Evolutionary conservation across 2,888 invertebrate species (phyloP), one percentile per base, ranked within the genome.

Genomic region (Frankliniella intonsa): DNA sequence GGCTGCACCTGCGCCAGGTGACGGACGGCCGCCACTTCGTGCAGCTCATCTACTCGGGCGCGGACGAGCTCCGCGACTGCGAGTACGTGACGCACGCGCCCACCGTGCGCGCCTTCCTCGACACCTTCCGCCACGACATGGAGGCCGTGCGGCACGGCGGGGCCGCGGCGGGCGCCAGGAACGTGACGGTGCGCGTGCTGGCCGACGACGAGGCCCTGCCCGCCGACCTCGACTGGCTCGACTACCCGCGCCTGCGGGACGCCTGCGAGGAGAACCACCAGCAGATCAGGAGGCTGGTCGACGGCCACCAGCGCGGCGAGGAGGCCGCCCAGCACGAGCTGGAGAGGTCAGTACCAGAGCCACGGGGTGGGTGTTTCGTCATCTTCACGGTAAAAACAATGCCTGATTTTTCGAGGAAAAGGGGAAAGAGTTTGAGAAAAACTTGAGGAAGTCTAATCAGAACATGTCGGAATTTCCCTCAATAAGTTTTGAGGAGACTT

Each of bases 11-110:
- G 49, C 91, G 93, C 27, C 93, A 94, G 87, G 88, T 93, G 84
- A 91, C 92, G n/a, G 92, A 93, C 86, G 92, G 93, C 82, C 89
- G 89, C 85, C 91, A 92, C 87, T 90, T 93, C 87, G 90, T 93
- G 80, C 93, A 93, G 88, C 87, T 93, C 62, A 93, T 93, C 84
- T 93, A 92, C 89, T 89, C 91, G 82, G 90, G 90, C 85, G 89
- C 90, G 85, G 90, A 91, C 85, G 88, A 87, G 83, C 88, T 93
- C 9, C 90, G 91, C 86, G 93, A 93, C 88, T 94, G 94, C 87
- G 93, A 93, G 87, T 91, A 91, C 86, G 88, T 93, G 82, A 89
- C 90, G 7, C 90, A 92, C 85, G 87, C 87, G 51, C 86, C 87
- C 82, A 88, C 90, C 76, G 90, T 91, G 0, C 88, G 89, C 86